Evolutionary conservation across 2,888 invertebrate species (phyloP), one percentile per base, ranked within the genome.

Genomic region (Drosophila fulvimacula): DNA sequence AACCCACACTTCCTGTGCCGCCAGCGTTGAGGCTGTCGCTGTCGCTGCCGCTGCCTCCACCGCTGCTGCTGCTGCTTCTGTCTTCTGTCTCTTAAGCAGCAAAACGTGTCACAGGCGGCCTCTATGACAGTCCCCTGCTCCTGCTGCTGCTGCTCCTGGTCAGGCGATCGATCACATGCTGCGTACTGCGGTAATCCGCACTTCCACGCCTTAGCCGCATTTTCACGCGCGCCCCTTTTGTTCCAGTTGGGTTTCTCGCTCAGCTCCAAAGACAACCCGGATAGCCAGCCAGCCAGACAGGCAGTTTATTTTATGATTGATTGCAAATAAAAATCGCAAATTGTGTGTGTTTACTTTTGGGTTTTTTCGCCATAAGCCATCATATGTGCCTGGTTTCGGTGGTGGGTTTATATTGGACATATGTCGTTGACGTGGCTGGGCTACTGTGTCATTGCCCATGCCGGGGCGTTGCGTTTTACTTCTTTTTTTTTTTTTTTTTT

Each of bases 311-410:
- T 88, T 87, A 87, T 87, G 86, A 87, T 87, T 87, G 86, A 87
- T 87, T 88, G 86, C 88, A 82, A 88, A 87, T 88, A 88, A 88
- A 87, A 86, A 86, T 88, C 82, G 81, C 87, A 86, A 88, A 86
- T 79, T 81, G 74, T 83, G 57, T 77, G 56, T 88, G 78, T 86
- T 86, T 88, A 82, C 76, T 86, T 82, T 86, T 59, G 69, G 78
- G 78, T 80, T 82, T 69, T 80, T 79, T 56, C 66, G 7, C 57
- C 66, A 60, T 41, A 52, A 65, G 48, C 56, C 65, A 44, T 52
- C 46, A 69, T 21, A 13, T 57, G 51, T 44, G 34, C 46, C 21
- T 58, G 38, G 73, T 44, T 36, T 58, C 34, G 72, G 75, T 78
- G 82, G 76, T 77, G 61, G 73, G 67, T 76, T 68, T 51, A 72